Conservation (phyloP, 2,113 vertebrate genomes). For the Scatophagus argus region DNA sequence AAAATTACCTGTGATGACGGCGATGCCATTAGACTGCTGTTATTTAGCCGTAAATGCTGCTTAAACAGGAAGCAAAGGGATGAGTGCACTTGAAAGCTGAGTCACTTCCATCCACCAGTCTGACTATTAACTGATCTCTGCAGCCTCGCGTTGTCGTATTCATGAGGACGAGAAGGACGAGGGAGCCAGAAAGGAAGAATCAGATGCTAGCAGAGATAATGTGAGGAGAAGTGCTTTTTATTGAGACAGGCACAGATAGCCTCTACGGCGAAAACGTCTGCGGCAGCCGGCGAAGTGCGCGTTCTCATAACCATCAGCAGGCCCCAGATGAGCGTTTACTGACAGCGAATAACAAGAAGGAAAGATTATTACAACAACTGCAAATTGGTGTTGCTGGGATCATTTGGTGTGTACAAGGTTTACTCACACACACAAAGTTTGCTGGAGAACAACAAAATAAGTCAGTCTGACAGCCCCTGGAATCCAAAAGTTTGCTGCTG, state of each 20-base stretch:
- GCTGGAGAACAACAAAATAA: background rate
- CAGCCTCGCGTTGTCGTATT: constrained; percentile 12
- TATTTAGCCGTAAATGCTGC: background rate
- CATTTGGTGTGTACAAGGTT: background rate
- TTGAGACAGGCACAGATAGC: background rate
- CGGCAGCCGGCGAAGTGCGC: background rate
- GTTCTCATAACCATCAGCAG: background rate
- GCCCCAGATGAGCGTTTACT: constrained; percentile 5
- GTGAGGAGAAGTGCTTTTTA: background rate
- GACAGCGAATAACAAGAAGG: constrained; percentile 12
- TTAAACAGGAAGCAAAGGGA: background rate
- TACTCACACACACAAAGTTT: background rate
- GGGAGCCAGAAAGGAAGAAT: background rate
- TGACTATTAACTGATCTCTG: constrained; percentile 16
- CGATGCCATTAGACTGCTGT: too few species aligned
- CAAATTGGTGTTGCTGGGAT: background rate
- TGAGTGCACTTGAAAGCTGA: background rate
- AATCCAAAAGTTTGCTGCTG: background rate
- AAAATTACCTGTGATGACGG: background rate
- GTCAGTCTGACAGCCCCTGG: background rate
- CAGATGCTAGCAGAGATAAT: background rate
- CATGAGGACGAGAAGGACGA: constrained; percentile 4
- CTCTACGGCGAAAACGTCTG: background rate
- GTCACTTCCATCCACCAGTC: background rate
- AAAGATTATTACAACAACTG: background rate